Evolutionary conservation across 1,140 invertebrate species (phyloP).

Genomic region (Drosophila setifemur): DNA sequence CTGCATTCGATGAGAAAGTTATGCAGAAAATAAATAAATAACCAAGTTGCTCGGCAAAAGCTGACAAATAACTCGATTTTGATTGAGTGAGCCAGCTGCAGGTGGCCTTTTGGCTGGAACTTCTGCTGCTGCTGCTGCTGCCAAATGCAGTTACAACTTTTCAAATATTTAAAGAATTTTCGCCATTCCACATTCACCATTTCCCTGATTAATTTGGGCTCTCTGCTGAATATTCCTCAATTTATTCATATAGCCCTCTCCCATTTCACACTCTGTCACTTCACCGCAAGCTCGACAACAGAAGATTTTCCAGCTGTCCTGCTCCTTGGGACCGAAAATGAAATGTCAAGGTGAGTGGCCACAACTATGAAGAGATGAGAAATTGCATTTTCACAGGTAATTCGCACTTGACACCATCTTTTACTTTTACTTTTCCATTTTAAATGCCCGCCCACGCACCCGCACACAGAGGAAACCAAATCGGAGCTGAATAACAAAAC

Average conservation of each 20-base stretch:
- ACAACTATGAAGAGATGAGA: constrained; percentile 27
- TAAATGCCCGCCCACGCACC: constrained; percentile 12
- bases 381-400: constrained; percentile 51
- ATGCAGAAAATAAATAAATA: constrained; percentile 30
- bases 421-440: constrained; percentile 8
- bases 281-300: not conserved
- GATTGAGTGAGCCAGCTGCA: constrained; percentile 6
- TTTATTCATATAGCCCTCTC: constrained; percentile 11
- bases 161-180: not conserved
- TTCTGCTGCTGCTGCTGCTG: not conserved
- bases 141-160: constrained; percentile 24
- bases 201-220: constrained; percentile 32
- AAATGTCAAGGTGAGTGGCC: constrained; percentile 49
- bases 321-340: constrained; percentile 39
- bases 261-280: constrained; percentile 54
- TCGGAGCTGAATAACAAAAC: not conserved
- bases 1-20: constrained; percentile 29
- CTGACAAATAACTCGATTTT: constrained; percentile 41
- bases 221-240: constrained; percentile 3
- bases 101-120: not conserved
- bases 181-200: not conserved
- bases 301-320: constrained; percentile 36
- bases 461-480: not conserved
- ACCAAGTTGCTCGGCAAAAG: constrained; percentile 15
- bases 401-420: constrained; percentile 31